phyloP scores from a whole-genome alignment of 2,888 invertebrate genomes.

The Polymixis flavicincta region DNA sequence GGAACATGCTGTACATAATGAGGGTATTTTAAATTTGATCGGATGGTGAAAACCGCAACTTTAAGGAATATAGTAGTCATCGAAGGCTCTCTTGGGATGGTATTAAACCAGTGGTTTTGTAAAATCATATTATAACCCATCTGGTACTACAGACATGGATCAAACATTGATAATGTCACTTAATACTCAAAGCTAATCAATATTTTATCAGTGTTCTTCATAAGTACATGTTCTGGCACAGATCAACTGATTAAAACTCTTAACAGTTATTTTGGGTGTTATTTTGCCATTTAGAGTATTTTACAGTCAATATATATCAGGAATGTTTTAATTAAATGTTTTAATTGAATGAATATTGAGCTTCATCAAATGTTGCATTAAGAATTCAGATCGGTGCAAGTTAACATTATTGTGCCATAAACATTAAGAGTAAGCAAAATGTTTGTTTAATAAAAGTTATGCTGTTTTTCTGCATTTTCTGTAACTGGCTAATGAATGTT shows the following conservation, averaged over 20 bases:
- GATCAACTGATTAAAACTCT: neutral
- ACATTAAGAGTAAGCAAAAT: neutral
- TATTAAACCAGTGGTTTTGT: neutral
- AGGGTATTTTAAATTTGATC: no score
- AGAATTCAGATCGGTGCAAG: no score
- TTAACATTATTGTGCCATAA: neutral
- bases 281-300: neutral
- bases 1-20: neutral
- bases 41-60: neutral
- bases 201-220: neutral
- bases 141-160: neutral
- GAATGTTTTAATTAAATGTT: neutral
- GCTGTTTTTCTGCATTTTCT: no score
- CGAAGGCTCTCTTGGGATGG: neutral
- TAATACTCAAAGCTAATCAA: neutral
- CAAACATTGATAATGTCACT: neutral
- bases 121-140: neutral
- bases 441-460: neutral
- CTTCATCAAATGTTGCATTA: neutral
- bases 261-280: neutral
- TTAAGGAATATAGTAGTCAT: neutral
- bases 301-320: neutral
- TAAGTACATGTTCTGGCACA: neutral
- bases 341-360: neutral
- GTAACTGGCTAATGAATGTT: no score